Evolutionary conservation across 2,113 vertebrate genomes (phyloP).

Genomic region (Hippopotamus amphibius): DNA sequence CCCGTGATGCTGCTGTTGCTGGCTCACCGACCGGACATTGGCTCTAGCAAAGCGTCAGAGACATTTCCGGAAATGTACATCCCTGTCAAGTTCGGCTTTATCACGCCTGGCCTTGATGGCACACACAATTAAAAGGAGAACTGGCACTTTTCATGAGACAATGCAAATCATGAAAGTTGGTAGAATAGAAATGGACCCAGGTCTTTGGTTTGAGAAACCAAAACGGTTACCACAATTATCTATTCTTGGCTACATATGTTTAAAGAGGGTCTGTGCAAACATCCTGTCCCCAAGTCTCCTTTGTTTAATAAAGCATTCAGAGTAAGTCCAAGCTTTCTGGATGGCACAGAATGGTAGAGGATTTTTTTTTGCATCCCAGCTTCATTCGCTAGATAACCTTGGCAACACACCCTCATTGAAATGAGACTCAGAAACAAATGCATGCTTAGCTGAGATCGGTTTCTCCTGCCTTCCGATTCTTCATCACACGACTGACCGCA

Average conservation of each 20-base stretch:
- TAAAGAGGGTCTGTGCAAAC: background rate
- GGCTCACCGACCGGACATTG: background rate
- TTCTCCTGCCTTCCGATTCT: background rate
- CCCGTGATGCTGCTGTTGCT: background rate
- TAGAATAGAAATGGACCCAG: background rate
- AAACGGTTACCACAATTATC: background rate
- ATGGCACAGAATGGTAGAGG: background rate
- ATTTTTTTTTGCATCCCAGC: background rate
- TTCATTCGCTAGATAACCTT: background rate
- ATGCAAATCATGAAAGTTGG: background rate
- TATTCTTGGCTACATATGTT: background rate
- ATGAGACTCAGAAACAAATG: background rate
- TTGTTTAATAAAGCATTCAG: slow-evolving; percentile 1
- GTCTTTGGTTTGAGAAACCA: background rate
- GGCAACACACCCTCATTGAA: background rate
- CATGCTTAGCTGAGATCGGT: background rate
- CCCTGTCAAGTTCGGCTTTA: background rate
- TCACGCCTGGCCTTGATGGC: background rate
- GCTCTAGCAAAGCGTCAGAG: background rate
- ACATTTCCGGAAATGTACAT: background rate
- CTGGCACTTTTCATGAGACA: background rate
- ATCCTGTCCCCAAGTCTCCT: background rate
- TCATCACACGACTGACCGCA: fast-evolving
- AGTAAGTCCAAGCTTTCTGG: background rate
- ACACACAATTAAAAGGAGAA: background rate